A percentile compares a stretch with the other conserved stretches of the same genome.
Evolutionary conservation across 2,888 invertebrate species (phyloP).

Genomic region (Cartodere bifasciata): DNA sequence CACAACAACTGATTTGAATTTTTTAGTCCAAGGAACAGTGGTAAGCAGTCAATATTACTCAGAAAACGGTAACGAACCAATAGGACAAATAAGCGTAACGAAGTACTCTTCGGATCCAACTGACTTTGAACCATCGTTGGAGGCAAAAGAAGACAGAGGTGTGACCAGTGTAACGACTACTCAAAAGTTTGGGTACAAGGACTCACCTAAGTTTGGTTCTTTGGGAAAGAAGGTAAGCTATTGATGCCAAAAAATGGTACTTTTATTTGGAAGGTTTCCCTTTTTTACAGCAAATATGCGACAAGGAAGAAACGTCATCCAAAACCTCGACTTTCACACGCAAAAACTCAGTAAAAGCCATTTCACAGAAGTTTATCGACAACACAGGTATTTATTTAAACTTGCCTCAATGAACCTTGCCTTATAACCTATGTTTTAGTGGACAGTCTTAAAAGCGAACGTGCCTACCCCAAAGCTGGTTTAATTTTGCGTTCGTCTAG

Average conservation of each 20-base stretch:
- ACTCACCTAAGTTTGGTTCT: conserved; percentile 26
- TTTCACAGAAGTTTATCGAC: conserved; percentile 68
- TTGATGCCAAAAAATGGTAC: background rate
- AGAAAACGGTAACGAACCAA: conserved; percentile 55
- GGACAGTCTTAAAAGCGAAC: conserved; percentile 42
- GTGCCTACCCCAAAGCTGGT: conserved; percentile 59
- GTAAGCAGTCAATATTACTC: conserved; percentile 55
- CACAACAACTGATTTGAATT: too few species aligned
- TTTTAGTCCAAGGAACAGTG: conserved; percentile 57
- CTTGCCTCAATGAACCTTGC: conserved; percentile 4
- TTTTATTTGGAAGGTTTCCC: conserved; percentile 2
- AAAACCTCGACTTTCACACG: conserved; percentile 37
- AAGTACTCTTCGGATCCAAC: conserved; percentile 55
- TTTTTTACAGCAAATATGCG: conserved; percentile 23
- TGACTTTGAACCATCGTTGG: conserved; percentile 32
- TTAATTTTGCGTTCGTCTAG: conserved; percentile 54
- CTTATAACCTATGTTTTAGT: conserved; percentile 29
- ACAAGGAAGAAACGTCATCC: conserved; percentile 20
- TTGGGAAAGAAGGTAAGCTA: conserved; percentile 5
- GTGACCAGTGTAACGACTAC: conserved; percentile 32
- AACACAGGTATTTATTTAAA: conserved; percentile 39
- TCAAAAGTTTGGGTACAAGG: conserved; percentile 32
- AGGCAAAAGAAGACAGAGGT: conserved; percentile 21
- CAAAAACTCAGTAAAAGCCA: conserved; percentile 62
- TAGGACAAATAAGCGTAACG: conserved; percentile 55